A percentile compares a stretch with the other conserved stretches of the same genome.
Evolutionary conservation across 2,797 vertebrate species (phyloP).

Genomic region (Fringilla coelebs): DNA sequence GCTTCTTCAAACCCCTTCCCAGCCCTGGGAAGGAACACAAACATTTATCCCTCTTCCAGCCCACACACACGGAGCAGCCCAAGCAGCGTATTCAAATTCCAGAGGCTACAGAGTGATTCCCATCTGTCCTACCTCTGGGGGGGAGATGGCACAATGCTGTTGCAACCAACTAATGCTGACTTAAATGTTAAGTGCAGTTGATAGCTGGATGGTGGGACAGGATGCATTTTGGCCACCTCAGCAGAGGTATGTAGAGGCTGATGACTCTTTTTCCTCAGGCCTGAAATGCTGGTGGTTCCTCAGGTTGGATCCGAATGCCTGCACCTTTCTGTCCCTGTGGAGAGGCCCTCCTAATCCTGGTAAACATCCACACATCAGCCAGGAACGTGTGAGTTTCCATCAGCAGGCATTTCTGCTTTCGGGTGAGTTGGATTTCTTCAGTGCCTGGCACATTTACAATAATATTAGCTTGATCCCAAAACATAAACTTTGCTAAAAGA

Average conservation of each 20-base stretch:
- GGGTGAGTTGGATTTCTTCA: background rate
- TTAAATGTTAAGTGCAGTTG: background rate
- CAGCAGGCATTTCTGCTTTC: background rate
- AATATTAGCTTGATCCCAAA: background rate
- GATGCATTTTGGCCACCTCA: conserved; percentile 33
- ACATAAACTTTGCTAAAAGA: background rate
- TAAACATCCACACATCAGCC: background rate
- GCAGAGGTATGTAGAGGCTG: background rate
- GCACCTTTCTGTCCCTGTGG: background rate
- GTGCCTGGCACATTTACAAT: background rate
- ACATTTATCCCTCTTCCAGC: background rate
- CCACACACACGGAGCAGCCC: background rate
- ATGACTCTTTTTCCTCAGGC: conserved; percentile 33
- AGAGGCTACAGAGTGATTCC: background rate
- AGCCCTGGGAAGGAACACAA: background rate
- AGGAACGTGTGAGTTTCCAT: background rate
- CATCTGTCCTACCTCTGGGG: background rate
- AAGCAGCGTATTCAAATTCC: background rate
- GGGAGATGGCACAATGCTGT: background rate
- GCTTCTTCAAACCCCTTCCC: background rate
- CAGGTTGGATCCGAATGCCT: background rate
- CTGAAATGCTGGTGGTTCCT: conserved; percentile 22
- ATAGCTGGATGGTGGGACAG: conserved; percentile 24
- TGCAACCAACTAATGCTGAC: background rate
- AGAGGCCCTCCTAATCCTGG: background rate